Conservation (phyloP, 2,888 invertebrate genomes). For the Trichacis sp. region DNA sequence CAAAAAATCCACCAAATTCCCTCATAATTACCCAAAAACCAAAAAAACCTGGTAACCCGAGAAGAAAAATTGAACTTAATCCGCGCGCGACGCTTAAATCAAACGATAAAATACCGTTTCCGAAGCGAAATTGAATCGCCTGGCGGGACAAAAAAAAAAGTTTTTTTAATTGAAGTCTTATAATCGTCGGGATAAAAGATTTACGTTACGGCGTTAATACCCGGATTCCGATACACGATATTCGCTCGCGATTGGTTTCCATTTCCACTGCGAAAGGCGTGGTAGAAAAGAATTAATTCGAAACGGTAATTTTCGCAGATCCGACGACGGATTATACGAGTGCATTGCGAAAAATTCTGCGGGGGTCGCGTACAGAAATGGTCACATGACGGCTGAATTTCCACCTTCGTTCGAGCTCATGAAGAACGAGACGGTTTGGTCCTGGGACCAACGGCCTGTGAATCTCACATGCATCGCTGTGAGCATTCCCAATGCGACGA, state of each 20-base stretch:
- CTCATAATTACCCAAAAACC: too few species aligned
- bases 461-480: constrained; percentile 92
- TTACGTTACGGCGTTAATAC: too few species aligned
- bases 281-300: neutral
- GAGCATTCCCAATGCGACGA: constrained; percentile 91
- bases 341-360: constrained; percentile 87
- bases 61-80: constrained; percentile 25
- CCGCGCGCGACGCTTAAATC: constrained; percentile 23
- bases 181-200: constrained; percentile 30
- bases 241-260: too few species aligned
- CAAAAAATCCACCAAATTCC: too few species aligned
- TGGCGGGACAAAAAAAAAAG: constrained; percentile 20
- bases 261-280: neutral
- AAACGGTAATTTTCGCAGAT: constrained; percentile 58
- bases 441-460: constrained; percentile 84
- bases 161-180: too few species aligned
- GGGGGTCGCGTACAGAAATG: constrained; percentile 81
- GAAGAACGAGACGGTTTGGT: constrained; percentile 81
- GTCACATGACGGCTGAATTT: constrained; percentile 86
- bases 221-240: neutral
- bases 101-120: constrained; percentile 27
- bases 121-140: constrained; percentile 25
- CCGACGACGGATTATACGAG: constrained; percentile 90
- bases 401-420: constrained; percentile 82
- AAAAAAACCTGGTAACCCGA: too few species aligned